Evolutionary conservation across 2,113 vertebrate species (phyloP).

Genomic region (Panthera tigris): DNA sequence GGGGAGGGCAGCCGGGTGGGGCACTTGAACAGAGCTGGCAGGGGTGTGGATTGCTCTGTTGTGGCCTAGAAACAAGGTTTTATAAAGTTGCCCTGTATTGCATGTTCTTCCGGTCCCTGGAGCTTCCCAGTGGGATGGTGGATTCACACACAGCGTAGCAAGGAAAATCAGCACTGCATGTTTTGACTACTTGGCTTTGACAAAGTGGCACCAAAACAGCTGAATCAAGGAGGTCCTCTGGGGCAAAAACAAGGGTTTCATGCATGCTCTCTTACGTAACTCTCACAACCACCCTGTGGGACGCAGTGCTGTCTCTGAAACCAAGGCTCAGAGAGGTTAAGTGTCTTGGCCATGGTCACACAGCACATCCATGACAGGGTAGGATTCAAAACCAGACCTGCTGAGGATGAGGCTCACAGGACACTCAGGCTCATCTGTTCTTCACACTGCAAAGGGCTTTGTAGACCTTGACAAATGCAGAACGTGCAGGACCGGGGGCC

Average conservation of each 20-base stretch:
- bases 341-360: neutral
- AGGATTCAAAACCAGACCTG: neutral
- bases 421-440: neutral
- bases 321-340: neutral
- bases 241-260: neutral
- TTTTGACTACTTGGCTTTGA: neutral
- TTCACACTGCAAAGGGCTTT: neutral
- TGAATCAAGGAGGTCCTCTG: neutral
- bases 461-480: neutral
- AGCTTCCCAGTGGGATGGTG: neutral
- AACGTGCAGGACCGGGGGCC: neutral
- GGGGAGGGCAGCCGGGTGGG: neutral
- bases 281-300: neutral
- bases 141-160: neutral
- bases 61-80: constrained; percentile 4
- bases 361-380: neutral
- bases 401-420: neutral
- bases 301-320: neutral
- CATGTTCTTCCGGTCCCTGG: neutral
- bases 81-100: neutral
- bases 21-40: neutral
- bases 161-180: neutral
- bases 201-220: neutral
- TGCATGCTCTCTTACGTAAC: neutral
- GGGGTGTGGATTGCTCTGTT: neutral